Conservation (phyloP, 2,113 vertebrate species). For the Perca flavescens region DNA sequence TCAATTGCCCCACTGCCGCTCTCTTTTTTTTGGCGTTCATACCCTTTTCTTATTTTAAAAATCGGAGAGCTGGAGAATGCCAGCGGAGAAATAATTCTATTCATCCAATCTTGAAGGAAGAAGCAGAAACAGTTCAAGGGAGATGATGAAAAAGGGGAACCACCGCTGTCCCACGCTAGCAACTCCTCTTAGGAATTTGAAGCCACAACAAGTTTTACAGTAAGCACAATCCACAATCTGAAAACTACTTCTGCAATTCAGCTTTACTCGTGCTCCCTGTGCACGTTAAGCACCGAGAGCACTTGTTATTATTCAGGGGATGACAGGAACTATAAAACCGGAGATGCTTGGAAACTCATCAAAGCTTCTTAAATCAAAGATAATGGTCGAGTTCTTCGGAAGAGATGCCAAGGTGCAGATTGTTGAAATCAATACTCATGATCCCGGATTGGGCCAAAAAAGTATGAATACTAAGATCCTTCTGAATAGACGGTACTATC, state of each 20-base stretch:
- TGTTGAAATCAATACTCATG: not conserved
- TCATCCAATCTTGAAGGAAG: constrained; percentile 55
- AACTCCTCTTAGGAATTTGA: constrained; percentile 15
- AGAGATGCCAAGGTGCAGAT: not conserved
- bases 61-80: constrained; percentile 23
- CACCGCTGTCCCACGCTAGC: not conserved
- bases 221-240: constrained; percentile 9
- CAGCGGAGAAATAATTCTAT: constrained; percentile 34
- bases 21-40: constrained; percentile 44
- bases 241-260: not conserved
- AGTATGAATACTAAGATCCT: not conserved
- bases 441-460: not conserved
- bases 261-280: not conserved
- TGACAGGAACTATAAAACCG: not conserved
- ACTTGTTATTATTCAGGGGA: not conserved
- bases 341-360: not conserved
- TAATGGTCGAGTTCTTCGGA: not conserved
- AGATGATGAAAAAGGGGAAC: constrained; percentile 36
- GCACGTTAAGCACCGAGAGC: not conserved
- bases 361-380: constrained; percentile 23
- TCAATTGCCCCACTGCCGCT: constrained; percentile 41
- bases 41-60: constrained; percentile 5
- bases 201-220: constrained; percentile 38
- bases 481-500: not conserved
- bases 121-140: constrained; percentile 34